Base-by-base conservation (phyloP, 2,888 invertebrate species). In the Lymantria dispar region DNA sequence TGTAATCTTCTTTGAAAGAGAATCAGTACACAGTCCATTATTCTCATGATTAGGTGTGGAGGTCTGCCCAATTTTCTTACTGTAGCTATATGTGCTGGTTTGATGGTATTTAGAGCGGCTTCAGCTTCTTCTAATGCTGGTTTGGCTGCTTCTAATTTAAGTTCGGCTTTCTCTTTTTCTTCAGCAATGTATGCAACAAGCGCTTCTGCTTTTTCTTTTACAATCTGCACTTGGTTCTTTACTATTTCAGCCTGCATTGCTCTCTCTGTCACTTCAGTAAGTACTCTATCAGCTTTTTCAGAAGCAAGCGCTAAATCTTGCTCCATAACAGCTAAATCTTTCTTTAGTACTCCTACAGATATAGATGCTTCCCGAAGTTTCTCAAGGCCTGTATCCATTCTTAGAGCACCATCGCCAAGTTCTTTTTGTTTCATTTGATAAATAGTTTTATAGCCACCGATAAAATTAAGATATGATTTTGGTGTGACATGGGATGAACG, bases 61-160 rank as follows among this genome's bases (percentile, higher is more conserved):
- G 99, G 99, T 58, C 98, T 93, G 8, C 98, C 98, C 48, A 99
- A 86, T 84, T 99, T 99, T 63, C 98, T 93, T 0, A 99, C 98
- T 45, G 98, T 98, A 1, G 98, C 95, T 78, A 99, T 99, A 77
- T 99, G 98, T 5, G 98, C 98, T 39, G 98, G 98, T 80, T 98
- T 98, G 53, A 99, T 99, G 0, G 99, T 99, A 74, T 98, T 98
- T 14, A 99, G 88, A 0, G 99, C 98, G 37, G 96, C 94, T 83
- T 98, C 98, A 0, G 99, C 99, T 87, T 98, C 98, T 83, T 98
- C 98, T 31, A 99, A 85, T 0, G 98, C 98, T 0, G 99, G 99
- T 73, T 98, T 97, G 0, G 99, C 99, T 1, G 97, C 98, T 88
- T 98, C 98, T 37, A 99, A 80, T 78, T 99, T 99, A 67, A 95